A percentile compares a stretch with the other conserved stretches of the same genome.
Conservation (phyloP, 2,113 vertebrate species). For the Electrona antarctica region DNA sequence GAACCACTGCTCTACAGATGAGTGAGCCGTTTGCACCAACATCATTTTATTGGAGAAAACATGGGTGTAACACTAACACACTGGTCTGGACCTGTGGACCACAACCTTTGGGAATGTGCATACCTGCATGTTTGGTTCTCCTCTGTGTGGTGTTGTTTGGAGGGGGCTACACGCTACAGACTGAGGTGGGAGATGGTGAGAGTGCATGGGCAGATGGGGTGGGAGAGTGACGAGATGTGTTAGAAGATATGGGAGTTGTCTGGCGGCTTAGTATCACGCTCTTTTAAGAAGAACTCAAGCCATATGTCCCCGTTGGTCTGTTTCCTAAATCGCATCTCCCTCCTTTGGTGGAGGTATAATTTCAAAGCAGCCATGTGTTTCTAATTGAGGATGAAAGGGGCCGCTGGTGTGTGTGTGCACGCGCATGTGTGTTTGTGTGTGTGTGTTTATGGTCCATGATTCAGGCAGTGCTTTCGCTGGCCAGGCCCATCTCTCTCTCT, state of each 20-base stretch:
- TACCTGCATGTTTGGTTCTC: no score
- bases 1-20: no score
- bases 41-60: no score
- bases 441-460: constrained; percentile 36
- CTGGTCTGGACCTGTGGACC: no score
- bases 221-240: neutral
- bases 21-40: no score
- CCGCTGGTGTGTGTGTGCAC: neutral
- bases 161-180: no score
- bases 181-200: neutral
- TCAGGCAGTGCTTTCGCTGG: neutral
- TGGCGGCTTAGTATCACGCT: neutral
- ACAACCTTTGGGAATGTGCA: no score
- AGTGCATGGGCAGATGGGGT: neutral
- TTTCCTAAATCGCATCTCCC: neutral
- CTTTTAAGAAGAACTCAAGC: neutral
- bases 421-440: constrained; percentile 19
- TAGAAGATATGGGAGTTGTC: neutral
- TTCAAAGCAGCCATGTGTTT: constrained; percentile 6
- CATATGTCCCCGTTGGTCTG: neutral
- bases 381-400: constrained; percentile 7
- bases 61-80: no score
- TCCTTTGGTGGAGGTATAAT: constrained; percentile 7
- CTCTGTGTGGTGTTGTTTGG: no score
- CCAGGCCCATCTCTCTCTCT: neutral